phyloP scores from a whole-genome alignment of 1,140 invertebrate species.

The Heliothis subflexa region DNA sequence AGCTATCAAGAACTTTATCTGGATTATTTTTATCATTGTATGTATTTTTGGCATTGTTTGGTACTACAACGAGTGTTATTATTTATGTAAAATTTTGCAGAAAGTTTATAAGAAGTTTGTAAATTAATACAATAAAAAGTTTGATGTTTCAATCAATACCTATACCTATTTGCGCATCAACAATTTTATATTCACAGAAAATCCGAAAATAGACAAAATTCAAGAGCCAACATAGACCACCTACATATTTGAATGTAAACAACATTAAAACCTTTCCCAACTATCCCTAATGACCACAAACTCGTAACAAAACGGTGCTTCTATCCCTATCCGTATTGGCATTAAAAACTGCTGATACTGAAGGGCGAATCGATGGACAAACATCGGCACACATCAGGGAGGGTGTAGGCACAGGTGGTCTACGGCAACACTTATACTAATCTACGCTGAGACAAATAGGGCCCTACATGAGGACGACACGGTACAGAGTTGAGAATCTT shows the following conservation, averaged over 20 bases:
- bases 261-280: background rate
- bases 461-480: constrained; percentile 57
- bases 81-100: too few species aligned
- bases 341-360: constrained; percentile 37
- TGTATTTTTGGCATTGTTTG: too few species aligned
- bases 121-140: too few species aligned
- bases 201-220: too few species aligned
- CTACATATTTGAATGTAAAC: background rate
- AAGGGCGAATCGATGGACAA: background rate
- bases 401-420: constrained; percentile 63
- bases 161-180: too few species aligned
- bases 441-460: constrained; percentile 75
- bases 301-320: background rate
- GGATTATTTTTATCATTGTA: too few species aligned
- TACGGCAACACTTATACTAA: constrained; percentile 71
- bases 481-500: constrained; percentile 43
- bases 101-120: too few species aligned
- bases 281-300: background rate
- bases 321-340: background rate
- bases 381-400: constrained; percentile 24
- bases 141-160: too few species aligned
- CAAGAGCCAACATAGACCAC: too few species aligned
- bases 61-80: too few species aligned
- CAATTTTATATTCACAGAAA: too few species aligned
- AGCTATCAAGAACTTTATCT: too few species aligned